phyloP scores from a whole-genome alignment of 2,888 invertebrate genomes.

The Drosophila birchii region DNA sequence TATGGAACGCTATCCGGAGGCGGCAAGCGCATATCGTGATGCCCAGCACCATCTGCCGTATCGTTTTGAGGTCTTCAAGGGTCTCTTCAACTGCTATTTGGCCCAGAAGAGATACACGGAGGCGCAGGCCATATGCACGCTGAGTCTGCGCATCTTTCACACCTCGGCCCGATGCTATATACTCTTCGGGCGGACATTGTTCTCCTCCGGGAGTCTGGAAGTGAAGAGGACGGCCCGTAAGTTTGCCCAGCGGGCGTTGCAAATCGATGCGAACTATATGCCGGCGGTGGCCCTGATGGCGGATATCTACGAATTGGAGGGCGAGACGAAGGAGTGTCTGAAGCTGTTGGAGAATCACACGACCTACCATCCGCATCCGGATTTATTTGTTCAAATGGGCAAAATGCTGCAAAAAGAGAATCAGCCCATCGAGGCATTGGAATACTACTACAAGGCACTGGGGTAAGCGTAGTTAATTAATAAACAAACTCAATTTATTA shows the following conservation, averaged over 20 bases:
- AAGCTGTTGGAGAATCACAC: slow-evolving; percentile 89
- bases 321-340: slow-evolving; percentile 88
- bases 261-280: slow-evolving; percentile 89
- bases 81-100: slow-evolving; percentile 91
- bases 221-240: slow-evolving; percentile 87
- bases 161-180: slow-evolving; percentile 90
- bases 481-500: not conserved
- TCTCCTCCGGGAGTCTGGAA: slow-evolving; percentile 87
- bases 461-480: not conserved
- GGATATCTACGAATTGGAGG: slow-evolving; percentile 89
- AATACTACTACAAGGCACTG: slow-evolving; percentile 82
- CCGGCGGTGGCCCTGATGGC: slow-evolving; percentile 90
- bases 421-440: slow-evolving; percentile 81
- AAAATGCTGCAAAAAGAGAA: slow-evolving; percentile 82
- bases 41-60: slow-evolving; percentile 81
- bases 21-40: slow-evolving; percentile 76
- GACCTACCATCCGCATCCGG: slow-evolving; percentile 77
- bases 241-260: slow-evolving; percentile 90
- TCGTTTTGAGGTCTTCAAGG: slow-evolving; percentile 89
- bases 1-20: slow-evolving; percentile 80
- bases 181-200: slow-evolving; percentile 90
- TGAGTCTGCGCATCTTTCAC: slow-evolving; percentile 90
- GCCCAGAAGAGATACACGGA: slow-evolving; percentile 89
- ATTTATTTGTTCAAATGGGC: slow-evolving; percentile 82
- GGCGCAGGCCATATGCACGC: slow-evolving; percentile 89